A percentile compares a stretch with the other conserved stretches of the same genome.
Evolutionary conservation across 2,113 vertebrate genomes (phyloP).

Genomic region (Microcebus lehilahytsara): DNA sequence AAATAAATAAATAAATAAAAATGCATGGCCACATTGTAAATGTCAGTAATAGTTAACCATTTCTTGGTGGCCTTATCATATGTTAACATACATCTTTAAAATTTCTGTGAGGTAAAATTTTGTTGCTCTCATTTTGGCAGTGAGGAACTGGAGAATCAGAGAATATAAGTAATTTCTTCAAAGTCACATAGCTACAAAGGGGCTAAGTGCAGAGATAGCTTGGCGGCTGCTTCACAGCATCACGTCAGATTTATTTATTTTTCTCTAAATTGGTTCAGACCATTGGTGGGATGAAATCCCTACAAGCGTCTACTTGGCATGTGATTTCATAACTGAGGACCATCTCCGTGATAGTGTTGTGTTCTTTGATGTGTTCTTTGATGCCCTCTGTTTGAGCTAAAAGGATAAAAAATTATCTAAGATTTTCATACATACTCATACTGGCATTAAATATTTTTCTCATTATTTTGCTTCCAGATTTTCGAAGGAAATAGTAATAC

Average conservation of each 20-base stretch:
- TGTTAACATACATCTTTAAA: not conserved
- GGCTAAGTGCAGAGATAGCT: not conserved
- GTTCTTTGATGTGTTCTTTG: not conserved
- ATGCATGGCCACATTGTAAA: not conserved
- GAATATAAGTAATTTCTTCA: not conserved
- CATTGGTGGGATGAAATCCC: not conserved
- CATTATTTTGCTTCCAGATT: slow-evolving; percentile 84
- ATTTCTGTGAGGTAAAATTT: not conserved
- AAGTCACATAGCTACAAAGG: not conserved
- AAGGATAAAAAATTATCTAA: not conserved
- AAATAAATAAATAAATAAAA: too few species aligned
- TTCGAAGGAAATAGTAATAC: slow-evolving; percentile 90
- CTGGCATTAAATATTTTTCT: slow-evolving; percentile 20
- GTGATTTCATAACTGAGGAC: not conserved
- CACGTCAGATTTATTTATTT: not conserved
- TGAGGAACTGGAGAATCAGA: not conserved
- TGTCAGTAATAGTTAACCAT: not conserved
- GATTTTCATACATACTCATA: not conserved
- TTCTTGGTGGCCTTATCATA: not conserved
- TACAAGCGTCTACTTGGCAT: not conserved
- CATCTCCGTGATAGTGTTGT: not conserved
- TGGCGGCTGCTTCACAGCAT: not conserved
- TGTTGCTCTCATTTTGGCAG: not conserved
- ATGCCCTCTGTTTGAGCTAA: not conserved
- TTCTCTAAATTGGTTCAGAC: not conserved